Evolutionary conservation across 2,888 invertebrate genomes (phyloP).

Genomic region (Hyposoter dolosus): DNA sequence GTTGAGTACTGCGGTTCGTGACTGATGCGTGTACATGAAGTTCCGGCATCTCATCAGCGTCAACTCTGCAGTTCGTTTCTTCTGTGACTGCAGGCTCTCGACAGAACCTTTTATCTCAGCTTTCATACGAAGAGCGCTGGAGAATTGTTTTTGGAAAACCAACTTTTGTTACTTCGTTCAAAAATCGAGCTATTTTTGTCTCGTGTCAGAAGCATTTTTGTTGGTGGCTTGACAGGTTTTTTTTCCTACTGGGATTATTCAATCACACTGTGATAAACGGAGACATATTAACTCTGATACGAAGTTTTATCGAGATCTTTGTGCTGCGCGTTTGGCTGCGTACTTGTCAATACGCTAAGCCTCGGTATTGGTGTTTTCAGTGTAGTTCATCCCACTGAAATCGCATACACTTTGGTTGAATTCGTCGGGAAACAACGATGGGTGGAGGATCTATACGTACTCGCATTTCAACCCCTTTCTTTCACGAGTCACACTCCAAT

Average conservation of each 20-base stretch:
- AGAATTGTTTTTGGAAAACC: constrained; percentile 35
- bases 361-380: constrained; percentile 44
- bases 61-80: background rate
- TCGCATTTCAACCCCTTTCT: constrained; percentile 61
- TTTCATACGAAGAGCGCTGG: constrained; percentile 21
- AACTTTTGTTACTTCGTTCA: constrained; percentile 46
- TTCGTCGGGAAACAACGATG: constrained; percentile 21
- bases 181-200: constrained; percentile 39
- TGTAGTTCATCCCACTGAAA: constrained; percentile 40
- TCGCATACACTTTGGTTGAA: constrained; percentile 49
- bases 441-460: constrained; percentile 36
- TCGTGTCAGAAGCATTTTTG: constrained; percentile 15
- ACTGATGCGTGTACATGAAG: constrained; percentile 15
- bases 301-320: background rate
- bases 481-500: constrained; percentile 66
- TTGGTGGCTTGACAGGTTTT: background rate
- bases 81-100: constrained; percentile 25
- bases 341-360: background rate
- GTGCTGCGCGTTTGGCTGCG: background rate
- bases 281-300: constrained; percentile 18
- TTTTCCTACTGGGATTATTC: background rate
- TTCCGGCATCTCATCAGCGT: constrained; percentile 57
- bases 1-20: constrained; percentile 27
- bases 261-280: background rate
- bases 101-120: background rate